Percentiles rank a stretch among this genome's conserved stretches.
These are phyloP conservation scores for Anthoptus insignis DNA, from an alignment of 2,888 invertebrate species.

Conservation along the genomic window DNA sequence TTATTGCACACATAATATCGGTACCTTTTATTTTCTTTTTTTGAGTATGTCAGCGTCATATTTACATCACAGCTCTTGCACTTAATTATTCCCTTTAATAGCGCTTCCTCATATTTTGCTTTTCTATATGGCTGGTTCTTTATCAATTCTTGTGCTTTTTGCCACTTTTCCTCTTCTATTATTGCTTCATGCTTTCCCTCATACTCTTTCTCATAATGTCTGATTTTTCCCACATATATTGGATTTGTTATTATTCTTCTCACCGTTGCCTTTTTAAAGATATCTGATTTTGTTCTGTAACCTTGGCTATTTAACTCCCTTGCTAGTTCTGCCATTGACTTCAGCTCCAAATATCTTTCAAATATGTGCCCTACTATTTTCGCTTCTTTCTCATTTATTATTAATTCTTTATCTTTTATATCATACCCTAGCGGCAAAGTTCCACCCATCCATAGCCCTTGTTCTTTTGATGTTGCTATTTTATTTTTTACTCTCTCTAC, in stretches of 20 bases:
- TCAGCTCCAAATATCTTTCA: slow-evolving; percentile 17
- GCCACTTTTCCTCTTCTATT: slow-evolving; percentile 15
- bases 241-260: slow-evolving; percentile 15
- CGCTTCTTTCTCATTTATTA: slow-evolving; percentile 15
- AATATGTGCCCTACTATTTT: background rate
- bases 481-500: slow-evolving; percentile 15
- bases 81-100: slow-evolving; percentile 11
- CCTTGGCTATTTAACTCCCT: slow-evolving; percentile 17
- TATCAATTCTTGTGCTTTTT: slow-evolving; percentile 14
- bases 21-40: slow-evolving; percentile 22
- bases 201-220: slow-evolving; percentile 12
- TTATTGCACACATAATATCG: slow-evolving; percentile 14
- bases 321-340: slow-evolving; percentile 13
- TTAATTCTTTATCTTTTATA: slow-evolving; percentile 14
- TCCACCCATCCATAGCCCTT: slow-evolving; percentile 12
- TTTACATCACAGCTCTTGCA: slow-evolving; percentile 19
- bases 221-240: slow-evolving; percentile 11
- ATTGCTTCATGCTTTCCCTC: slow-evolving; percentile 14
- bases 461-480: slow-evolving; percentile 18
- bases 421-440: slow-evolving; percentile 7
- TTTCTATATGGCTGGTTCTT: slow-evolving; percentile 14
- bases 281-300: slow-evolving; percentile 9
- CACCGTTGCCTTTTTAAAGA: slow-evolving; percentile 15
- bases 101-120: slow-evolving; percentile 15
- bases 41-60: slow-evolving; percentile 22